Evolutionary conservation across 2,888 invertebrate genomes (phyloP).

Genomic region (Gastracanthus pulcherrimus): DNA sequence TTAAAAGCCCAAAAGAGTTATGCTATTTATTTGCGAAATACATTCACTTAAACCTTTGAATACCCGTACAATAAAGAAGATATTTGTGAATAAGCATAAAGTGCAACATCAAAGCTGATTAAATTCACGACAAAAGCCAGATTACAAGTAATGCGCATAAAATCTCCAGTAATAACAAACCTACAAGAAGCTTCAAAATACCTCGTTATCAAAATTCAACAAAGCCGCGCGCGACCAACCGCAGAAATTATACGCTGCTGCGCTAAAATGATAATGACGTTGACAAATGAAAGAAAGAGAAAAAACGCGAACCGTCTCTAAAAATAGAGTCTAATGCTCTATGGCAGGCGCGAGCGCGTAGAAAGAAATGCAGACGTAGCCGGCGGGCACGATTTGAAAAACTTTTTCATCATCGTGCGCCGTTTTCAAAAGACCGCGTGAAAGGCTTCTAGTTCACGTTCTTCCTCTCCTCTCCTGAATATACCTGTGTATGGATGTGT

Average conservation of each 20-base stretch:
- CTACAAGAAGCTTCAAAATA: too few species aligned
- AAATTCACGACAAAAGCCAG: too few species aligned
- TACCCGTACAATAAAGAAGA: too few species aligned
- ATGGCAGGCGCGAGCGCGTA: too few species aligned
- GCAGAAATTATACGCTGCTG: conserved; percentile 1
- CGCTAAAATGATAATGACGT: neutral
- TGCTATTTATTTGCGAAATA: too few species aligned
- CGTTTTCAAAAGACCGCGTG: conserved; percentile 24
- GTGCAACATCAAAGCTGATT: too few species aligned
- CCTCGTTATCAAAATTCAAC: neutral
- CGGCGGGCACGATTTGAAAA: conserved; percentile 30
- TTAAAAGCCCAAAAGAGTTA: too few species aligned
- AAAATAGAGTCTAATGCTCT: conserved; percentile 8
- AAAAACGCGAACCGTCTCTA: neutral
- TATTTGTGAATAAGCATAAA: too few species aligned
- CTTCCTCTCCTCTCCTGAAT: neutral
- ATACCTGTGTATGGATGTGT: neutral
- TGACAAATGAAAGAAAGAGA: conserved; percentile 4
- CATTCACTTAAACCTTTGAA: too few species aligned
- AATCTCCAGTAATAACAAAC: too few species aligned
- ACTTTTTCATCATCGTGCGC: conserved; percentile 37
- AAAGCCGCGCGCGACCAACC: neutral
- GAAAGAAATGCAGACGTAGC: neutral
- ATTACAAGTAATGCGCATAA: too few species aligned
- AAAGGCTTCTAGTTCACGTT: conserved; percentile 21